Percentiles rank a stretch among this genome's conserved stretches.
These are phyloP conservation scores for Oscheius myriophilus DNA, from an alignment of 2,888 invertebrate genomes.

Conservation along the genomic window DNA sequence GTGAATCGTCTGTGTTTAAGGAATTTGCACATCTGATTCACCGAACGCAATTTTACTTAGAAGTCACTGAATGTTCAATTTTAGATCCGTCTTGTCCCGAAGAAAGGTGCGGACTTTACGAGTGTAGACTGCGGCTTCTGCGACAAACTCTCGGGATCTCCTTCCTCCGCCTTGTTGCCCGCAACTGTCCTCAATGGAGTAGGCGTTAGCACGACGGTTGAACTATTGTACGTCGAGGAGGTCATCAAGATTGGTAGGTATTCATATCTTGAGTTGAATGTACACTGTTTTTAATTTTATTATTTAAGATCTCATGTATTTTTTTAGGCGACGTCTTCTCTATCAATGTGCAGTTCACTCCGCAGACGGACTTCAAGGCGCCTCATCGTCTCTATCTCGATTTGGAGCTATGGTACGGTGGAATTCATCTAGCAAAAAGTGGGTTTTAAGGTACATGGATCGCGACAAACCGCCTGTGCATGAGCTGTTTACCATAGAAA, in stretches of 20 bases:
- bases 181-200: constrained; percentile 1
- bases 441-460: constrained; percentile 40
- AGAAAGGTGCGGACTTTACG: constrained; percentile 31
- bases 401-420: constrained; percentile 38
- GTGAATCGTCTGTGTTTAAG: background rate
- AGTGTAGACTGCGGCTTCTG: constrained; percentile 31
- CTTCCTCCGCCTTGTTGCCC: constrained; percentile 13
- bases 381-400: constrained; percentile 34
- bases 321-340: constrained; percentile 39
- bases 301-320: background rate
- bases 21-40: too few relatives aligned
- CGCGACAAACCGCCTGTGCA: constrained; percentile 37
- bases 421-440: background rate
- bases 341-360: constrained; percentile 34
- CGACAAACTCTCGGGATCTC: background rate
- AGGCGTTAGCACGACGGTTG: constrained; percentile 40
- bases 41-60: too few relatives aligned
- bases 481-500: constrained; percentile 28
- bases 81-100: constrained; percentile 40
- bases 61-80: constrained; percentile 1
- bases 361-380: constrained; percentile 33
- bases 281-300: too few relatives aligned
- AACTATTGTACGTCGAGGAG: constrained; percentile 44
- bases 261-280: too few relatives aligned
- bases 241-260: constrained; percentile 36